These are phyloP conservation scores for Hydropsyche betteni DNA, from an alignment of 2,888 invertebrate genomes.

Conservation along the genomic window DNA sequence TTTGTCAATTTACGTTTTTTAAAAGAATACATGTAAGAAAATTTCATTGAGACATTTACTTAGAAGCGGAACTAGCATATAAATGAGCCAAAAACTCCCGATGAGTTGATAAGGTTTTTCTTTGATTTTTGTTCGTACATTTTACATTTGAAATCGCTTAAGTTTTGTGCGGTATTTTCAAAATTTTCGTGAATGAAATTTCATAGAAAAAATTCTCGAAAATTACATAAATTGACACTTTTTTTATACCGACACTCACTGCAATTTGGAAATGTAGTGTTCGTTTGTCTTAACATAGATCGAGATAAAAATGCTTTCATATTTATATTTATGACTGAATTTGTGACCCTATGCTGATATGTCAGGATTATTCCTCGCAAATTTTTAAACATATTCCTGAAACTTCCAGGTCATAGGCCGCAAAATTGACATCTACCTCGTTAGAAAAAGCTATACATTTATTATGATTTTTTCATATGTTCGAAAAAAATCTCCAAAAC, in stretches of 20 bases:
- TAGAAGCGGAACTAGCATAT: conserved; percentile 19
- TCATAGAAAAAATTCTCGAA: neutral
- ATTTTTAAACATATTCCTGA: conserved; percentile 14
- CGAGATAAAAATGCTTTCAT: neutral
- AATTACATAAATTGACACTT: neutral
- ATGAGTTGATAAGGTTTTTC: neutral
- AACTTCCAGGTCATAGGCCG: conserved; percentile 7
- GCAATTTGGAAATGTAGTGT: conserved; percentile 2
- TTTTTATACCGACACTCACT: conserved; percentile 1
- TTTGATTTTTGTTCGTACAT: neutral
- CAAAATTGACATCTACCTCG: conserved; percentile 29
- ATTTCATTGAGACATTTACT: conserved; percentile 19
- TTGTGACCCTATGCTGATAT: conserved; percentile 12
- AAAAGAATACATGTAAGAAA: neutral
- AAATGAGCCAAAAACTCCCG: conserved; percentile 5
- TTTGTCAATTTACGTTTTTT: neutral
- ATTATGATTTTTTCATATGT: no score
- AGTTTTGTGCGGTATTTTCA: no score
- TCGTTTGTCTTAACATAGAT: neutral
- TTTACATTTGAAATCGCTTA: no score
- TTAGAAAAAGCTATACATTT: neutral
- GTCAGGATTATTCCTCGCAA: conserved; percentile 25
- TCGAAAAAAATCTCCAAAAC: no score
- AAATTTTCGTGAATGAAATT: no score
- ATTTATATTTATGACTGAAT: conserved; percentile 13